phyloP scores from a whole-genome alignment of 2,888 invertebrate species.

The Cataglyphis livida region DNA sequence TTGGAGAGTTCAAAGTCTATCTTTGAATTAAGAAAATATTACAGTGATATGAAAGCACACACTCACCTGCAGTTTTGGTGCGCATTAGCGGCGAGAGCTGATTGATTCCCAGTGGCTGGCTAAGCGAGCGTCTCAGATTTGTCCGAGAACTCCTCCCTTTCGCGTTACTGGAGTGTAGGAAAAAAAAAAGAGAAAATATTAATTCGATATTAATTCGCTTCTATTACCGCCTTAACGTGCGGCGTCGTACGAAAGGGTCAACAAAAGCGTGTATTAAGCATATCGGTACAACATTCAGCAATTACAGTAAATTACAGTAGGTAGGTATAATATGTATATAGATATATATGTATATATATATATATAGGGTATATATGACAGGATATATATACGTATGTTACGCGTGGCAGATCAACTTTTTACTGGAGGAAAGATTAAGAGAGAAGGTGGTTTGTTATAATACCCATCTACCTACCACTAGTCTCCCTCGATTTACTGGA shows the following conservation, averaged over 20 bases:
- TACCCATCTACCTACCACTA: slow-evolving; percentile 85
- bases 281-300: slow-evolving; percentile 84
- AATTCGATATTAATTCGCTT: slow-evolving; percentile 58
- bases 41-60: neutral
- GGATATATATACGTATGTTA: slow-evolving; percentile 63
- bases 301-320: slow-evolving; percentile 77
- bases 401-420: slow-evolving; percentile 81
- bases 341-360: slow-evolving; percentile 51
- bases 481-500: slow-evolving; percentile 85
- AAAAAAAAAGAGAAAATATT: slow-evolving; percentile 25
- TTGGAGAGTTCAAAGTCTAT: slow-evolving; percentile 54
- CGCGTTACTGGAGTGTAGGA: slow-evolving; percentile 80
- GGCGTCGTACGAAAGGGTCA: slow-evolving; percentile 68
- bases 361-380: slow-evolving; percentile 10
- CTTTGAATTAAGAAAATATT: slow-evolving; percentile 16
- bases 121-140: slow-evolving; percentile 88
- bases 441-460: slow-evolving; percentile 78
- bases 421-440: slow-evolving; percentile 79
- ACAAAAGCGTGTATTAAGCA: slow-evolving; percentile 78
- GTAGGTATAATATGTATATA: slow-evolving; percentile 46
- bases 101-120: slow-evolving; percentile 89
- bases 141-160: slow-evolving; percentile 84
- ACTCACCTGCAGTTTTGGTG: slow-evolving; percentile 86
- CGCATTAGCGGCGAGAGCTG: slow-evolving; percentile 87
- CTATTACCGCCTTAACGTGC: slow-evolving; percentile 37